Evolutionary conservation across 2,888 invertebrate genomes (phyloP).

Genomic region (Limnephilus rhombicus): DNA sequence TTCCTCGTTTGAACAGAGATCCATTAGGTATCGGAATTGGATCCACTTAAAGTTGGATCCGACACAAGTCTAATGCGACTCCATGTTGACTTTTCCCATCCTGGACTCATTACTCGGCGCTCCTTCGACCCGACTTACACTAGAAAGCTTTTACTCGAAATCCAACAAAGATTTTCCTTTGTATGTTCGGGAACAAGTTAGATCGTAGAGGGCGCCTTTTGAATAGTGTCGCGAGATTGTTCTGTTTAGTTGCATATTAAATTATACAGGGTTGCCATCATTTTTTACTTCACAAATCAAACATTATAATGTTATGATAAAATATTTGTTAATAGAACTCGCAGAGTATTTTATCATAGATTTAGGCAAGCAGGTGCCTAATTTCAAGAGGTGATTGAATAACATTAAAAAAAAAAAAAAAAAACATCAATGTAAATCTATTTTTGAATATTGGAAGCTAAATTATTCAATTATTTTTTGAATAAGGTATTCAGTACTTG

Average conservation of each 20-base stretch:
- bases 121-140: not conserved
- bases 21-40: not conserved
- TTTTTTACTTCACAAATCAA: too few relatives aligned
- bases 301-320: too few relatives aligned
- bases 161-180: not conserved
- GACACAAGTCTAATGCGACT: conserved; percentile 2
- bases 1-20: not conserved
- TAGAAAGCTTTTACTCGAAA: conserved; percentile 13
- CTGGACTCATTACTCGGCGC: not conserved
- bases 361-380: too few relatives aligned
- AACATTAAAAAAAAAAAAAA: too few relatives aligned
- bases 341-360: too few relatives aligned
- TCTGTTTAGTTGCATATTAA: not conserved
- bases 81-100: not conserved
- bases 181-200: not conserved
- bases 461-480: too few relatives aligned
- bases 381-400: too few relatives aligned
- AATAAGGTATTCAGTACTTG: too few relatives aligned
- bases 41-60: not conserved
- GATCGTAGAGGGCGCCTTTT: not conserved
- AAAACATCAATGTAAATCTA: too few relatives aligned
- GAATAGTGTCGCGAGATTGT: not conserved
- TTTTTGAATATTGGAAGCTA: too few relatives aligned
- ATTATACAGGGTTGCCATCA: not conserved
- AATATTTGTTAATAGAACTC: too few relatives aligned